Percentiles rank a stretch among this genome's conserved stretches.
Conservation (phyloP, 2,113 vertebrate genomes). For the Emydocephalus ijimae region DNA sequence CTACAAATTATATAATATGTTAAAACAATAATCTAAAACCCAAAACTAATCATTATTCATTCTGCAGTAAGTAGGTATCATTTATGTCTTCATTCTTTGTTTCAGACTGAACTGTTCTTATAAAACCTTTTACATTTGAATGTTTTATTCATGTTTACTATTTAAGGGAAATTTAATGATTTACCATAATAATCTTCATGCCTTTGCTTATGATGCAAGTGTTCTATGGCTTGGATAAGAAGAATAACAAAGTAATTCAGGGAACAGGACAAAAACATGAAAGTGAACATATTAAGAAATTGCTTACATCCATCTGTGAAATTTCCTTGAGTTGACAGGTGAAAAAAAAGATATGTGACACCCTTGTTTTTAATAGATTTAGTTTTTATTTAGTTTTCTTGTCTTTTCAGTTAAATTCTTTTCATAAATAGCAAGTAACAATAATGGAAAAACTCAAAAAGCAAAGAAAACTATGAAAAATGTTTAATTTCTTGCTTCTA, state of each 20-base stretch:
- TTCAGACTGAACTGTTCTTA: fast-evolving
- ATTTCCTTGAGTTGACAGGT: slow-evolving; percentile 7
- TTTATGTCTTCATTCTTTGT: fast-evolving
- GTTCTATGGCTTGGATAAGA: slow-evolving; percentile 29
- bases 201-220: slow-evolving; percentile 31
- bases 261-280: slow-evolving; percentile 33
- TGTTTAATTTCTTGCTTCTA: neutral
- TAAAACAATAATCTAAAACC: neutral
- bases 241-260: neutral
- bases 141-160: neutral
- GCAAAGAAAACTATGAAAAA: slow-evolving; percentile 1
- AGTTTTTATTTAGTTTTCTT: slow-evolving; percentile 13
- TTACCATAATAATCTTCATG: neutral
- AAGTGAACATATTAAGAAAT: fast-evolving
- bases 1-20: neutral
- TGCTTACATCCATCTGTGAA: slow-evolving; percentile 37
- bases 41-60: neutral
- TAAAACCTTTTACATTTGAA: neutral
- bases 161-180: neutral
- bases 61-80: neutral
- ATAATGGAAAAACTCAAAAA: slow-evolving; percentile 21
- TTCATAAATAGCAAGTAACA: neutral
- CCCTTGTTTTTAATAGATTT: slow-evolving; percentile 13
- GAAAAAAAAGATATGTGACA: neutral
- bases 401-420: slow-evolving; percentile 25